phyloP scores from a whole-genome alignment of 2,797 vertebrate species.

The Spheniscus humboldti region DNA sequence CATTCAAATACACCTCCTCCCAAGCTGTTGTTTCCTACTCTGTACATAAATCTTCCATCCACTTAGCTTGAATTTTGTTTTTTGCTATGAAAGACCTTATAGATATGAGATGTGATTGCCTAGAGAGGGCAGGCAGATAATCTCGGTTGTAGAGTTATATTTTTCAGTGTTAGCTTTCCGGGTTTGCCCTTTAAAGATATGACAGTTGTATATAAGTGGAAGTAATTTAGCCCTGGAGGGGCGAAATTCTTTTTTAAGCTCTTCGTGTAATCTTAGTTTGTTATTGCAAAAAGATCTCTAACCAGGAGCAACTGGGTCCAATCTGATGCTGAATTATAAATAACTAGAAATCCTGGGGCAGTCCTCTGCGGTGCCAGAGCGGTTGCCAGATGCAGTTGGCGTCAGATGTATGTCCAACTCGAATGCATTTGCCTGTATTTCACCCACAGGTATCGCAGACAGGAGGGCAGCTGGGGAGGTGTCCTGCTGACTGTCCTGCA shows the following conservation, averaged over 20 bases:
- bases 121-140: constrained; percentile 40
- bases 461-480: background rate
- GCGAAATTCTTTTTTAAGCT: constrained; percentile 66
- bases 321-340: constrained; percentile 63
- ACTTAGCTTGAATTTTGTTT: constrained; percentile 11
- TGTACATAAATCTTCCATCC: constrained; percentile 15
- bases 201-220: constrained; percentile 66
- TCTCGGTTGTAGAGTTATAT: constrained; percentile 34
- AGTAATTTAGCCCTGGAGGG: constrained; percentile 61
- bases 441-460: background rate
- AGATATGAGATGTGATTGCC: constrained; percentile 2
- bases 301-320: constrained; percentile 56
- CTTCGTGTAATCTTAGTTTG: constrained; percentile 58
- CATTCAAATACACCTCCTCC: constrained; percentile 54
- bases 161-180: constrained; percentile 36
- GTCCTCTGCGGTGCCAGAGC: background rate
- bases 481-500: background rate
- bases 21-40: constrained; percentile 59
- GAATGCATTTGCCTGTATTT: background rate
- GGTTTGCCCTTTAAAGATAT: constrained; percentile 56
- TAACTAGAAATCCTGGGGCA: constrained; percentile 56
- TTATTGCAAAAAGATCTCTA: constrained; percentile 65
- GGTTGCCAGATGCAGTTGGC: constrained; percentile 48
- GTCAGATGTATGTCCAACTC: background rate
- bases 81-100: constrained; percentile 14